Evolutionary conservation across 2,113 vertebrate genomes (phyloP), one percentile per base, ranked within the genome.

Genomic region (Channa maculata): DNA sequence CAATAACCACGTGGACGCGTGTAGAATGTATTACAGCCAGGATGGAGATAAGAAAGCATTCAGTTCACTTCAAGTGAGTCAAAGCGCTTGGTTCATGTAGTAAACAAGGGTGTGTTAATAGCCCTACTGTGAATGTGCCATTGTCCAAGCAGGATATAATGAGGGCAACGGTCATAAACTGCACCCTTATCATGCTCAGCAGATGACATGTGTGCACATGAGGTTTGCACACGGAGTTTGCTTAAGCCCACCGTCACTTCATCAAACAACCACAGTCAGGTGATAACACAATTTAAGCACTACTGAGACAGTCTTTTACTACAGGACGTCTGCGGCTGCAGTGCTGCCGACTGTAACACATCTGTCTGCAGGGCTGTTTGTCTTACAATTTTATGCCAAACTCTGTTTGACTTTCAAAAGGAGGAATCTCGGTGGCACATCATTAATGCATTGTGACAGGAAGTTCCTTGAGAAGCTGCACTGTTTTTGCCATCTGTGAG

Each of bases 81-180:
- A 5, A 37, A 53, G 69, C 34, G 63, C 77, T 77, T 76, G 86
- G 65, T 88, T 82, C 62, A 66, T 58, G 75, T 37, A 41, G 86
- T 63, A 86, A 86, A 89, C 84, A 81, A 36, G 67, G 79, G 80
- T 73, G 80, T 65, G 6, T 7, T 41, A 57, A 85, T 64, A 60
- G 82, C 88, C 71, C 71, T 53, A 6, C 50, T 38, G 74, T 39
- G 55, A 65, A 66, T 38, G 78, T 48, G 79, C 71, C 71, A 73
- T 81, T 87, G 87, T 89, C 74, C 81, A 84, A 86, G 90, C 80
- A 86, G 63, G 83, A 88, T 84, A 79, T 80, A 79, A 82, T 63
- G 61, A 87, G 71, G 61, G 79, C 70, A 86, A 1, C 9, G 65
- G 54, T 70, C 70, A 62, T 78, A 83, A 83, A 83, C 68, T 11